phyloP scores from a whole-genome alignment of 2,888 invertebrate species.

The Eurois occulta region DNA sequence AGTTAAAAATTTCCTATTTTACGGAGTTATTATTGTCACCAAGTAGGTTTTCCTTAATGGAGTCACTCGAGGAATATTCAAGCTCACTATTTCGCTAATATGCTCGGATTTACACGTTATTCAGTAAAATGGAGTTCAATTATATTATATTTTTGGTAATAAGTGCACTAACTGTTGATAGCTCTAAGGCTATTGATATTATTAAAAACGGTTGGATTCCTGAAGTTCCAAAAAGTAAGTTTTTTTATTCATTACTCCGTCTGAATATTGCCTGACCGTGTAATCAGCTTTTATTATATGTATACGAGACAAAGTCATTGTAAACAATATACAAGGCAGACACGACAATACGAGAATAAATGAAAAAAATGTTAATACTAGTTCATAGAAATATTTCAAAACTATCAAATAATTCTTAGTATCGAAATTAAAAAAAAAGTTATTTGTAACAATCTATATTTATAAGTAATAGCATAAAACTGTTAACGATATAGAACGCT shows the following conservation, averaged over 20 bases:
- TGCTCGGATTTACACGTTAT: slow-evolving; percentile 44
- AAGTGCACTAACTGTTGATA: slow-evolving; percentile 18
- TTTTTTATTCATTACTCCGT: background rate
- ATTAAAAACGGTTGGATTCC: too few species aligned
- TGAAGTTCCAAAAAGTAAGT: slow-evolving; percentile 35
- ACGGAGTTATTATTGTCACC: slow-evolving; percentile 21
- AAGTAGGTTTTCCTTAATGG: slow-evolving; percentile 51
- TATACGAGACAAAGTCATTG: background rate
- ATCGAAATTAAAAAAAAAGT: background rate
- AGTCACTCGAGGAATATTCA: slow-evolving; percentile 30
- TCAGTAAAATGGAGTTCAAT: slow-evolving; percentile 21
- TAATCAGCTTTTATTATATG: background rate
- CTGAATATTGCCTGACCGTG: background rate
- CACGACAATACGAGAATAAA: background rate
- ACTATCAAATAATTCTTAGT: background rate
- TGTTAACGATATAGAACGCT: background rate
- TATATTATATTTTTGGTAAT: slow-evolving; percentile 21
- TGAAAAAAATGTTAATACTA: background rate
- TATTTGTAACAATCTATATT: too few species aligned
- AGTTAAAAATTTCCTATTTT: slow-evolving; percentile 1
- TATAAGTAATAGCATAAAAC: too few species aligned
- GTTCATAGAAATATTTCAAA: background rate
- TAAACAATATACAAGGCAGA: background rate
- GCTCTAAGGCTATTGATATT: background rate
- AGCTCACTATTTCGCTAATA: slow-evolving; percentile 36